Conservation (phyloP, 2,888 invertebrate species). For the Catocala fraxini region DNA sequence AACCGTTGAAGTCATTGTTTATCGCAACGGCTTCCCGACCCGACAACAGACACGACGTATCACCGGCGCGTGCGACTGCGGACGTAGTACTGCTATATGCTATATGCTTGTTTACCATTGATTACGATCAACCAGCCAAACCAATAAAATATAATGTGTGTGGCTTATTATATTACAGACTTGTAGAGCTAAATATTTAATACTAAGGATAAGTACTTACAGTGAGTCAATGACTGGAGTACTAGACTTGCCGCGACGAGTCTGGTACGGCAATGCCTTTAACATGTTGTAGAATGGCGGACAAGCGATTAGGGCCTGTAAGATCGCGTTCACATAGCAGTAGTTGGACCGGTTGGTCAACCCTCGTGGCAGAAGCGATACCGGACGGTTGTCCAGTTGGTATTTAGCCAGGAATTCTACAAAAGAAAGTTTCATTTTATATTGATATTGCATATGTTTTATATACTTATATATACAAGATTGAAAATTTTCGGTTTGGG, state of each 20-base stretch:
- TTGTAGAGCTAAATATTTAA: no score
- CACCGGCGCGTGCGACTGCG: no score
- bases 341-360: constrained; percentile 97
- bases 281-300: constrained; percentile 98
- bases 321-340: constrained; percentile 98
- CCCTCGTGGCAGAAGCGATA: constrained; percentile 95
- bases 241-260: constrained; percentile 87
- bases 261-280: constrained; percentile 91
- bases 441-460: no score
- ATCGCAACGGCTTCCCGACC: no score
- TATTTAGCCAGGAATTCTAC: constrained; percentile 92
- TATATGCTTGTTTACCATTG: no score
- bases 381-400: constrained; percentile 92
- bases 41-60: no score
- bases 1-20: no score
- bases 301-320: constrained; percentile 97
- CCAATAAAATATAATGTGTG: no score
- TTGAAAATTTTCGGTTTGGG: neutral
- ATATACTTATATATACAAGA: no score
- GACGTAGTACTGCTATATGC: no score
- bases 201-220: constrained; percentile 87
- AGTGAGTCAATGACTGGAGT: constrained; percentile 97
- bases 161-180: no score
- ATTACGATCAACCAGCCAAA: no score
- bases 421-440: constrained; percentile 54